Conservation (phyloP, 2,113 vertebrate genomes). For the Hylia prasina region DNA sequence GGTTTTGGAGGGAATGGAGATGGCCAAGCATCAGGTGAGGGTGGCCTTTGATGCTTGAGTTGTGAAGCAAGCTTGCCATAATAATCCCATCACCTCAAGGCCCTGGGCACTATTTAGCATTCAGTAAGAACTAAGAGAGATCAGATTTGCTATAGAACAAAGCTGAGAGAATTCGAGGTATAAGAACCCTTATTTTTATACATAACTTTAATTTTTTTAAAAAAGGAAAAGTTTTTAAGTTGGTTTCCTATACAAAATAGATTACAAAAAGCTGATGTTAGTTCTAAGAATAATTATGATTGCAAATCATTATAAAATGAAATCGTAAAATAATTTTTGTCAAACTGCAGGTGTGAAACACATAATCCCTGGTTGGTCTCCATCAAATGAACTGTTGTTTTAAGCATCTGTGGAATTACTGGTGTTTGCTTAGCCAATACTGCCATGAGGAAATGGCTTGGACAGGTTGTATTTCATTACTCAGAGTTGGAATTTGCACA, state of each 20-base stretch:
- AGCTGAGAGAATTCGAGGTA: not conserved
- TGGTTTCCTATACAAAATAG: not conserved
- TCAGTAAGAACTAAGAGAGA: slow-evolving; percentile 15
- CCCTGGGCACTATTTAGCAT: slow-evolving; percentile 18
- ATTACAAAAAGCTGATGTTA: not conserved
- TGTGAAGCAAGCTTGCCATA: slow-evolving; percentile 39
- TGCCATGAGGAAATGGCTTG: not conserved
- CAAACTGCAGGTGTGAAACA: not conserved
- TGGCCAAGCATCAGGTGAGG: slow-evolving; percentile 78
- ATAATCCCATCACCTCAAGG: slow-evolving; percentile 26
- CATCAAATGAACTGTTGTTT: not conserved
- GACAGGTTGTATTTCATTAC: not conserved
- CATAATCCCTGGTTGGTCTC: not conserved
- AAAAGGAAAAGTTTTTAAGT: not conserved
- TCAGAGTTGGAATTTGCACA: not conserved
- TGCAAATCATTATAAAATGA: not conserved
- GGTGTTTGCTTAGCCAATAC: not conserved
- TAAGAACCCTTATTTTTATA: not conserved
- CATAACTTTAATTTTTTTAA: not conserved
- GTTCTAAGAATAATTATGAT: not conserved
- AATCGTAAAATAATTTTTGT: not conserved
- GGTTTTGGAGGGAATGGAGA: slow-evolving; percentile 78
- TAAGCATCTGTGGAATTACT: not conserved
- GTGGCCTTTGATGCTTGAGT: slow-evolving; percentile 74
- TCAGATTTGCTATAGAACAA: not conserved